Conservation (phyloP, 2,888 invertebrate species). For the Empis stercorea region DNA sequence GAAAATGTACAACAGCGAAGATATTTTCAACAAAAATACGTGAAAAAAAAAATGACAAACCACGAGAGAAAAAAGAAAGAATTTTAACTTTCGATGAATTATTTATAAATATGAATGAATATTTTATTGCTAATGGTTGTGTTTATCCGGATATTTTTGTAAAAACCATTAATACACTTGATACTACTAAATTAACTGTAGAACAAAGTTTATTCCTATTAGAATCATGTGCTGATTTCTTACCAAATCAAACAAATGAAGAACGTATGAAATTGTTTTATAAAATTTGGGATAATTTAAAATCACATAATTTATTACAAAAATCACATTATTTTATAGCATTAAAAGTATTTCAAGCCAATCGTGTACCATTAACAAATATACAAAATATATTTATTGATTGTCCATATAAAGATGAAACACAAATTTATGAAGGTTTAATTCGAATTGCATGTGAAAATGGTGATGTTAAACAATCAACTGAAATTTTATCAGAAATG, state of each 20-base stretch:
- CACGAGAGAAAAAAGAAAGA: too few relatives aligned
- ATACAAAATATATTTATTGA: constrained; percentile 19
- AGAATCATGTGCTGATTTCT: constrained; percentile 40
- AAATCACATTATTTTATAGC: constrained; percentile 39
- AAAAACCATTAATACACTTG: constrained; percentile 19
- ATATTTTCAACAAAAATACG: too few relatives aligned
- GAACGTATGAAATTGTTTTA: constrained; percentile 40
- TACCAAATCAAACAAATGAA: constrained; percentile 39
- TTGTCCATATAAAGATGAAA: constrained; percentile 34
- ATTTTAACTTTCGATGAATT: neutral
- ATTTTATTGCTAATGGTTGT: constrained; percentile 11
- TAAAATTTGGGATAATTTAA: constrained; percentile 42
- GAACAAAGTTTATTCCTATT: constrained; percentile 36
- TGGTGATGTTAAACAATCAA: constrained; percentile 46
- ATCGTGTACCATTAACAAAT: constrained; percentile 37
- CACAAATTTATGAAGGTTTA: constrained; percentile 43
- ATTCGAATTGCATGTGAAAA: constrained; percentile 42
- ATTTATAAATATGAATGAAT: neutral
- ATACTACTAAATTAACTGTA: constrained; percentile 6
- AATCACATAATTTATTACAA: constrained; percentile 22
- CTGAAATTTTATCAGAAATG: constrained; percentile 46
- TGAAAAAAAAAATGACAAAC: too few relatives aligned
- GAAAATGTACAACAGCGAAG: too few relatives aligned
- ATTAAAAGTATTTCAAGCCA: constrained; percentile 46
- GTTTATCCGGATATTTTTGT: constrained; percentile 18